Conservation (phyloP, 2,888 invertebrate species). For the Taphrorychus bicolor region DNA sequence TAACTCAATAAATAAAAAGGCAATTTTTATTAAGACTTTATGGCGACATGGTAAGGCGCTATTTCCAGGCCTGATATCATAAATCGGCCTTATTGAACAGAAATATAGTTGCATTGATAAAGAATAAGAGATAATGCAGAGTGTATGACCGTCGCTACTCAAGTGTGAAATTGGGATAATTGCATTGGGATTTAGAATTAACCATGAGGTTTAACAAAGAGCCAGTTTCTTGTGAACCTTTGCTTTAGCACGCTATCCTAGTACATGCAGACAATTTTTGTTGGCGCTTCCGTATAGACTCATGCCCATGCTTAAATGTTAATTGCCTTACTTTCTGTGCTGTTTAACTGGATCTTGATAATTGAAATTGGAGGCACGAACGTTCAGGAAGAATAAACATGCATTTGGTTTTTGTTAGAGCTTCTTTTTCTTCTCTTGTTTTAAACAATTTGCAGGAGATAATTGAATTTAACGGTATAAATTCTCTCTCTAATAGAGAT, state of each 20-base stretch:
- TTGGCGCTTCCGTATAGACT: background rate
- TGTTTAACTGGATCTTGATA: background rate
- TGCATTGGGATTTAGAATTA: background rate
- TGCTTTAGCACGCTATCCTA: too few relatives aligned
- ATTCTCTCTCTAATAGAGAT: background rate
- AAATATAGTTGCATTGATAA: background rate
- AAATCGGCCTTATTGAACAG: background rate
- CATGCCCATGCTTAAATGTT: too few relatives aligned
- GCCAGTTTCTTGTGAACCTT: too few relatives aligned
- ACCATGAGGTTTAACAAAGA: background rate
- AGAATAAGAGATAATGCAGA: background rate
- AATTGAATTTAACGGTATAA: too few relatives aligned
- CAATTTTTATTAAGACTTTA: constrained; percentile 17
- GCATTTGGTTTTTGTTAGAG: background rate
- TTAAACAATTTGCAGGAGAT: background rate
- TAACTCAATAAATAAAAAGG: constrained; percentile 16
- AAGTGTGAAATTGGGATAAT: background rate
- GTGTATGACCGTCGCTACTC: background rate
- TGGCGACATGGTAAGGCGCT: constrained; percentile 18
- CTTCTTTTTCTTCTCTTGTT: background rate
- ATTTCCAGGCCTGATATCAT: constrained; percentile 25
- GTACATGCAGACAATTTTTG: background rate
- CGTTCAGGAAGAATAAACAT: background rate
- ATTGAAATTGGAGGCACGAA: background rate
- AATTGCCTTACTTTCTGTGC: background rate